Evolutionary conservation across 2,113 vertebrate genomes (phyloP), one percentile per base, ranked within the genome.

Genomic region (Chionomys nivalis): DNA sequence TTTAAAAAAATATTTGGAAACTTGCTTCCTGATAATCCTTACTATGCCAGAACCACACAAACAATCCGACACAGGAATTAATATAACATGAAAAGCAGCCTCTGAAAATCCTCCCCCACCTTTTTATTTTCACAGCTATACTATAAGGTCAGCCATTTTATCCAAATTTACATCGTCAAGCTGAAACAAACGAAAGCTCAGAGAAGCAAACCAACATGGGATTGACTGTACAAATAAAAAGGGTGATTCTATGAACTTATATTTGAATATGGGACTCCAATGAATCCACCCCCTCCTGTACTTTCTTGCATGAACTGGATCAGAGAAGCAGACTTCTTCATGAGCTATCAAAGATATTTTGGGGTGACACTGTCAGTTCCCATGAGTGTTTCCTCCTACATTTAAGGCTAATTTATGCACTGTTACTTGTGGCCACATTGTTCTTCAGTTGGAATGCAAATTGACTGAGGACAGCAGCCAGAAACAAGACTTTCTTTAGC

Each of bases 361-460:
- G 44, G 79, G 92, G 89, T 93, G 77, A 95, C 65, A 87, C 65
- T 92, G 88, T 94, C 86, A 94, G 76, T 31, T 88, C 90, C 19
- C 24, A 93, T 91, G 73, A 89, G 6, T 87, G 39, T 83, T 91
- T 87, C 91, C 12, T 3, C 87, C 96, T 85, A 95, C 89, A 94
- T 39, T 10, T 44, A 55, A 55, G 31, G 44, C 44, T 97, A 95
- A 97, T 93, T 97, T 87, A 97, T 95, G 75, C 65, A 9, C 92
- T 93, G 92, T 16, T 31, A 95, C 95, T 93, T 82, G 77, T 81
- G 72, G 79, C 73, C 91, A 90, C 85, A 94, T 93, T 91, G 65
- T 93, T 97, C 89, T 95, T 73, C 39, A 93, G 36, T 55, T 26
- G 5, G 61, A 92, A 90, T n/a, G 5, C 12, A 93, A 90, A 91